Percentiles rank a stretch among this genome's conserved stretches.
Evolutionary conservation across 2,113 vertebrate species (phyloP).

Genomic region (Vireo altiloquus): DNA sequence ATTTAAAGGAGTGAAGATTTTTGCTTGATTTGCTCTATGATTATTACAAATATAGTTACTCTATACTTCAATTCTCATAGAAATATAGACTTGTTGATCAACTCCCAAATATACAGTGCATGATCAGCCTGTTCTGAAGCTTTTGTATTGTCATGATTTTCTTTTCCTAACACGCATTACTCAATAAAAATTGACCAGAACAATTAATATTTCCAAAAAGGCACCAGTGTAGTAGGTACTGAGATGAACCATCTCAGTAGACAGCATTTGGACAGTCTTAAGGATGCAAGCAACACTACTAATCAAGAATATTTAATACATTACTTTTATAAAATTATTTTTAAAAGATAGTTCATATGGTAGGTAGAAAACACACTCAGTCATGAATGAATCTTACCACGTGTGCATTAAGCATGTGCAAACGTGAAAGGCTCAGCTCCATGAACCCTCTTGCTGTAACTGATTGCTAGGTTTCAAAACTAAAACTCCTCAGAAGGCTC

Average conservation of each 20-base stretch:
- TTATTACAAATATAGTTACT: background rate
- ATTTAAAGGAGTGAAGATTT: background rate
- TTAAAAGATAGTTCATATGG: background rate
- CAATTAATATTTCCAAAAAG: background rate
- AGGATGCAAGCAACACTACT: rapidly evolving
- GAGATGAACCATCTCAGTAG: background rate
- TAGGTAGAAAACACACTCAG: background rate
- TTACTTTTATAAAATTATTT: background rate
- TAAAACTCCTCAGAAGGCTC: background rate
- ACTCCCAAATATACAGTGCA: rapidly evolving
- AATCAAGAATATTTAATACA: background rate
- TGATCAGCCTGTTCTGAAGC: background rate
- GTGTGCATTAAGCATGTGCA: background rate
- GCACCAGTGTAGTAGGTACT: background rate
- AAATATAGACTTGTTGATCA: background rate
- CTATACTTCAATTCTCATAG: background rate
- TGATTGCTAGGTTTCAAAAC: background rate
- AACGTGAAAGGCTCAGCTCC: background rate
- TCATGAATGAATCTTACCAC: background rate
- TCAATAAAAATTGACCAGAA: background rate
- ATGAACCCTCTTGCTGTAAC: background rate
- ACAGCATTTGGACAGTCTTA: background rate
- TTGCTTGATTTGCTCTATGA: background rate
- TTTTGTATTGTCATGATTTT: background rate
- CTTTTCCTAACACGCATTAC: background rate